These are phyloP conservation scores for Siniperca undulata DNA, from an alignment of 2,797 vertebrate species.

Conservation along the genomic window DNA sequence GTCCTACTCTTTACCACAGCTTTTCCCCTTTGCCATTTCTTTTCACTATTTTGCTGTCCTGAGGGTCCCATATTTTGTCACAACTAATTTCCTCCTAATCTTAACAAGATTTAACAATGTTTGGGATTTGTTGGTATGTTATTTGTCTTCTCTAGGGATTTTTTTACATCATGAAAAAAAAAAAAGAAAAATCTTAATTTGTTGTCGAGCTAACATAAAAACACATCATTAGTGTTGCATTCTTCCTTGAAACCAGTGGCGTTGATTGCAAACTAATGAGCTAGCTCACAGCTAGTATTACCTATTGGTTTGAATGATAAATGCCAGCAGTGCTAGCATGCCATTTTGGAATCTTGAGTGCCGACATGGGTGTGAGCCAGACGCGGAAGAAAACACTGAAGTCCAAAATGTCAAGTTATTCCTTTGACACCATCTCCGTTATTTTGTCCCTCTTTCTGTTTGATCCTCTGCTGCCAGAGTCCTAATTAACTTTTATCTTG, in stretches of 20 bases:
- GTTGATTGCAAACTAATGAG: constrained; percentile 53
- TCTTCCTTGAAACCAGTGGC: constrained; percentile 47
- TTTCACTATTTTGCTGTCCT: background rate
- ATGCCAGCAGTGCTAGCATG: constrained; percentile 9
- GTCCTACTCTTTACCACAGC: background rate
- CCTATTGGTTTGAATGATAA: constrained; percentile 40
- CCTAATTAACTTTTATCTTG: constrained; percentile 76
- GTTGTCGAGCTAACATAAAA: constrained; percentile 50
- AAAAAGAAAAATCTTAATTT: constrained; percentile 36
- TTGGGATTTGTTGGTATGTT: constrained; percentile 19
- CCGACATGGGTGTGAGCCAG: constrained; percentile 25
- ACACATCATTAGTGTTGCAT: constrained; percentile 56
- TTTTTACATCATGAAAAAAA: constrained; percentile 3
- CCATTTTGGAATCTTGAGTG: constrained; percentile 19
- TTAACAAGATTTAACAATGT: constrained; percentile 30
- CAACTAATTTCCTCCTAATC: constrained; percentile 13
- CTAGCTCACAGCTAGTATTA: constrained; percentile 21
- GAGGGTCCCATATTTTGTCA: constrained; percentile 15
- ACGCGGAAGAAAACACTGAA: constrained; percentile 36
- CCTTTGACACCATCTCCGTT: constrained; percentile 51
- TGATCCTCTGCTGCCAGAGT: constrained; percentile 56
- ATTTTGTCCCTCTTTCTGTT: constrained; percentile 43
- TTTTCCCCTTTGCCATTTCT: background rate
- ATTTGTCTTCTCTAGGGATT: constrained; percentile 29
- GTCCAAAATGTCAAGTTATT: constrained; percentile 63